Conservation (phyloP, 2,113 vertebrate species). For the Prietella phreatophila region DNA sequence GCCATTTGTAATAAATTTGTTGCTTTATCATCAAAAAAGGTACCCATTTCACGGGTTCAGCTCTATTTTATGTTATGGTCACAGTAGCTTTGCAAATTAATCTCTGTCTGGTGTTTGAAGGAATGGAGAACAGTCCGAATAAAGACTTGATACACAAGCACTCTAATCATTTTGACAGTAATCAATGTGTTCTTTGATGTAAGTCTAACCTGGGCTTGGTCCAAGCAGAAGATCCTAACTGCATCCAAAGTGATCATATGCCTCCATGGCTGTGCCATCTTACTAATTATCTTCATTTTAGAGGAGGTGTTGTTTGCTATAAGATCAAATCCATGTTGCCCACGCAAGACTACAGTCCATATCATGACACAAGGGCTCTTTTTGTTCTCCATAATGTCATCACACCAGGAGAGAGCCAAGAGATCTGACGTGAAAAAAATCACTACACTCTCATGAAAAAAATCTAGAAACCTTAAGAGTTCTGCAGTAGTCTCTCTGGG, state of each 20-base stretch:
- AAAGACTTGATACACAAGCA: neutral
- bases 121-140: neutral
- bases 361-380: neutral
- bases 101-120: conserved; percentile 7
- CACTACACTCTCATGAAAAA: neutral
- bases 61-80: conserved; percentile 7
- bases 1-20: neutral
- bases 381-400: neutral
- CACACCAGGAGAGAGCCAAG: neutral
- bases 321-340: conserved; percentile 10
- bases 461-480: neutral
- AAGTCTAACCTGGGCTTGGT: conserved; percentile 12
- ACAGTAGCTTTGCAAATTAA: conserved; percentile 12
- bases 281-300: neutral
- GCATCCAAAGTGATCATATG: conserved; percentile 15
- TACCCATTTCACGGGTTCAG: neutral
- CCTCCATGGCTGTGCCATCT: neutral
- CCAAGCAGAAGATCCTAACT: neutral
- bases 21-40: neutral
- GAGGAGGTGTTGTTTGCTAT: neutral
- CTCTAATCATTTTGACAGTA: conserved; percentile 11
- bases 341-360: neutral
- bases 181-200: neutral
- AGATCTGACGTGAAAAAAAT: neutral
- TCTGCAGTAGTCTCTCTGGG: neutral